Percentiles rank a stretch among this genome's conserved stretches.
Evolutionary conservation across 2,113 vertebrate genomes (phyloP).

Genomic region (Notothenia coriiceps): DNA sequence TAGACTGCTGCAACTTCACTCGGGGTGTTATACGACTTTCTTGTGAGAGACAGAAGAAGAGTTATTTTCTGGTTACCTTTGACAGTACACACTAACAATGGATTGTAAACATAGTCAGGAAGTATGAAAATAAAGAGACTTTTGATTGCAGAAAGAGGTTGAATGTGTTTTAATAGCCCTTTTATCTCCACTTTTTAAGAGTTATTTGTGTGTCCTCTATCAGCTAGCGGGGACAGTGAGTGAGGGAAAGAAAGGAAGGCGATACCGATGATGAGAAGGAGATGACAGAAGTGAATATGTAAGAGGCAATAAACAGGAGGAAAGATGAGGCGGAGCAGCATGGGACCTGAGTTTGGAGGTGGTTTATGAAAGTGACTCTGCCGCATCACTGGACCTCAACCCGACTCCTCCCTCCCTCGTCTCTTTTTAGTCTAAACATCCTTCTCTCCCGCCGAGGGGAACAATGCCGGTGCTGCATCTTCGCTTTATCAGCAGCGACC

Average conservation of each 20-base stretch:
- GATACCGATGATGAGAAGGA: background rate
- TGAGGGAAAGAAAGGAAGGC: background rate
- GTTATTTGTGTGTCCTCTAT: background rate
- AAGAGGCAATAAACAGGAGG: background rate
- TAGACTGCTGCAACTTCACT: too few relatives aligned
- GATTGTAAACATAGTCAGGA: background rate
- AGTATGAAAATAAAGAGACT: background rate
- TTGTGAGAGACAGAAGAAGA: background rate
- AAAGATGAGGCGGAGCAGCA: background rate
- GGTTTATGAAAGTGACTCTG: slow-evolving; percentile 10
- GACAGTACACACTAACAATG: background rate
- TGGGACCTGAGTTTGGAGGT: background rate
- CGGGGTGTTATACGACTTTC: background rate
- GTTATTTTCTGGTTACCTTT: background rate
- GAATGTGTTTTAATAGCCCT: background rate
- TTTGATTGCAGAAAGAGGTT: background rate
- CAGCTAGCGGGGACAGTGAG: background rate
- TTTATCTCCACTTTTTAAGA: background rate
- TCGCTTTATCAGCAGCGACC: slow-evolving; percentile 56
- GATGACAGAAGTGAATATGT: background rate
- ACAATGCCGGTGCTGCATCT: slow-evolving; percentile 13
- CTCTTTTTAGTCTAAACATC: background rate
- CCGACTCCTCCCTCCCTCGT: too few relatives aligned
- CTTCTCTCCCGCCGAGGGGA: background rate
- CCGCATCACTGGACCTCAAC: slow-evolving; percentile 1